Base-by-base conservation (phyloP, 2,888 invertebrate genomes). In the Leptopterna dolabrata region DNA sequence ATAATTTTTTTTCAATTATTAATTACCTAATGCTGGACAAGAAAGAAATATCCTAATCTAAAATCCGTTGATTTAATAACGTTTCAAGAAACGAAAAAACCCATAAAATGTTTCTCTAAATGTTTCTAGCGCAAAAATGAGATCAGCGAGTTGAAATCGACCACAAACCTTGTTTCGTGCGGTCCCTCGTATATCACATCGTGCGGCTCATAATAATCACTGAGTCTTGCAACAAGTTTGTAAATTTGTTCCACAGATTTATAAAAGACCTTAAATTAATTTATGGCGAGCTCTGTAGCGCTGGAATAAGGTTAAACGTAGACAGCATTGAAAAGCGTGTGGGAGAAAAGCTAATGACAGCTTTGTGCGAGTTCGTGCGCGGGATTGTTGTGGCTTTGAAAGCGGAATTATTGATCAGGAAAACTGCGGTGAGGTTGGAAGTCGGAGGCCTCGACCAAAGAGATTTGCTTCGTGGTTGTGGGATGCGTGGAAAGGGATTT, bases 351-450 rank as follows among this genome's bases (percentile, higher is more conserved):
- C 63, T 63, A 63, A 63, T 63, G 63, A 63, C 63, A 63, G 63
- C 63, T 63, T 63, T 63, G 63, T 63, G 24, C 36, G n/a, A 4
- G 24, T 73, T 73, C 73, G 73, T 41, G 73, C 16, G 73, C 14
- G 73, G 41, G 71, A 71, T 30, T 30, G 73, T 73, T 36, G 30
- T 36, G 51, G 19, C 63, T 63, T 63, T 63, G 63, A 63, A 73
- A 73, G 73, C 16, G 41, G 73, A 73, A 73, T 73, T 73, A 73
- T 73, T 73, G 73, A 73, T 73, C 73, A 73, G 73, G 71, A 73
- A 73, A 73, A 30, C 36, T 30, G 36, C 36, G 41, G 36, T 36
- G 11, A 19, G 73, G 73, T 36, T 41, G 7, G 14, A 36, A 30
- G 36, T 41, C 73, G n/a, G 36, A n/a, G 16, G 36, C 27, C 27